phyloP scores from a whole-genome alignment of 2,888 invertebrate genomes.

The Tridacna crocea region DNA sequence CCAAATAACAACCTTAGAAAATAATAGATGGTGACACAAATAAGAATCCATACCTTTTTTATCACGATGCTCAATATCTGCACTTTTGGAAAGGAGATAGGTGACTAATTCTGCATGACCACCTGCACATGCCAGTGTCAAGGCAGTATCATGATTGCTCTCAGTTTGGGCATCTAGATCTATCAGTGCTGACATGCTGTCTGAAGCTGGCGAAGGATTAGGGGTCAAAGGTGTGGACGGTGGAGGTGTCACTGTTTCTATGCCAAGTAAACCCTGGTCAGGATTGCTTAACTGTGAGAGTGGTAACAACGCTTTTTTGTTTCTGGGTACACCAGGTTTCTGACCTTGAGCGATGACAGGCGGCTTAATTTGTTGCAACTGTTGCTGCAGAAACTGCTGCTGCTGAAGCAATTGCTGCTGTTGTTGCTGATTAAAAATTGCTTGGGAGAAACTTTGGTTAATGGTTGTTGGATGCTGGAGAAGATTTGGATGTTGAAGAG shows the following conservation, averaged over 20 bases:
- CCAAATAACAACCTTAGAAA: no score
- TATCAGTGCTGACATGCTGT: slow-evolving; percentile 85
- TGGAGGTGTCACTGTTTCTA: slow-evolving; percentile 76
- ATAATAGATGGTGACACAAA: background rate
- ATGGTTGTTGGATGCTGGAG: slow-evolving; percentile 66
- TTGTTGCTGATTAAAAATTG: slow-evolving; percentile 66
- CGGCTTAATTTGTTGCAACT: slow-evolving; percentile 82
- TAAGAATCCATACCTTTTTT: slow-evolving; percentile 89
- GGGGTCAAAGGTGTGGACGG: slow-evolving; percentile 78
- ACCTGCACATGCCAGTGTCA: slow-evolving; percentile 98
- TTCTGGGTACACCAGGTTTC: slow-evolving; percentile 55
- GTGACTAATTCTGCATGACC: slow-evolving; percentile 96
- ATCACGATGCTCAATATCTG: slow-evolving; percentile 98
- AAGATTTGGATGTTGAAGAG: slow-evolving; percentile 77
- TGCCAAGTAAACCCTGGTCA: slow-evolving; percentile 56
- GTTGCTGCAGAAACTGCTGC: slow-evolving; percentile 75
- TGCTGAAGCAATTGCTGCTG: slow-evolving; percentile 69
- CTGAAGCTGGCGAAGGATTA: slow-evolving; percentile 78
- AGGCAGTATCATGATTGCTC: slow-evolving; percentile 98
- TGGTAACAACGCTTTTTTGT: slow-evolving; percentile 61
- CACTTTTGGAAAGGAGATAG: slow-evolving; percentile 94
- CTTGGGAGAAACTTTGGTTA: slow-evolving; percentile 66
- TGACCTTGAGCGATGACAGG: slow-evolving; percentile 62
- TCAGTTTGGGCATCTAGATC: slow-evolving; percentile 99
- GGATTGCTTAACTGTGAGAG: slow-evolving; percentile 58